Percentiles rank a stretch among this genome's conserved stretches.
Conservation (phyloP, 2,113 vertebrate species). For the Dasyornis broadbenti region DNA sequence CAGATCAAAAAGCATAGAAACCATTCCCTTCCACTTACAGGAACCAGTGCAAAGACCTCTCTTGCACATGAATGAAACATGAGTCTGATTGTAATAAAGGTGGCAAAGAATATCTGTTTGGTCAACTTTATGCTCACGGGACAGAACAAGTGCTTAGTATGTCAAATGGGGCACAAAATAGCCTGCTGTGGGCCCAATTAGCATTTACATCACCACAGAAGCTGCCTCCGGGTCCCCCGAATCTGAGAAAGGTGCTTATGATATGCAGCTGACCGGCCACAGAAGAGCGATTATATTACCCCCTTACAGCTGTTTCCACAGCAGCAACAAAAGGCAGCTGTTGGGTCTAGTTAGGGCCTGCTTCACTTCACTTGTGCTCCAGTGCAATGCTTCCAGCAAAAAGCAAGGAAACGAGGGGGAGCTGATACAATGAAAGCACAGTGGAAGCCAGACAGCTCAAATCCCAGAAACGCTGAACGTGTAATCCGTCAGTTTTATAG, state of each 20-base stretch:
- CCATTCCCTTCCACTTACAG: neutral
- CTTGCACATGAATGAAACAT: neutral
- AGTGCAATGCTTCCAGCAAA: neutral
- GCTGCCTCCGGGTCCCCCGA: neutral
- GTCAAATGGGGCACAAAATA: slow-evolving; percentile 4
- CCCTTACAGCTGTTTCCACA: slow-evolving; percentile 45
- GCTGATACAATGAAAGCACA: slow-evolving; percentile 30
- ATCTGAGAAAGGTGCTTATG: slow-evolving; percentile 29
- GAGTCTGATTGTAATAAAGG: neutral
- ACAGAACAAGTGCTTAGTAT: neutral
- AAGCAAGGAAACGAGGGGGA: neutral
- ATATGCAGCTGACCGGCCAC: neutral
- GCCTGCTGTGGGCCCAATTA: neutral
- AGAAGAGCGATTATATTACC: slow-evolving; percentile 25
- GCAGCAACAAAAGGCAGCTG: slow-evolving; percentile 55
- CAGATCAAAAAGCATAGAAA: neutral
- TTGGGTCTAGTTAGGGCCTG: slow-evolving; percentile 2
- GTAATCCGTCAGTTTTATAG: slow-evolving; percentile 36
- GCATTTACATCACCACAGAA: slow-evolving; percentile 19
- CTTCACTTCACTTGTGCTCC: slow-evolving; percentile 18
- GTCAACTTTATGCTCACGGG: neutral
- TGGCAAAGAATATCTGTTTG: neutral
- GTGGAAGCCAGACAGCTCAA: slow-evolving; percentile 31
- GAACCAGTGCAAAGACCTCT: neutral
- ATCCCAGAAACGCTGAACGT: neutral